phyloP scores from a whole-genome alignment of 2,888 invertebrate genomes.

The Diplazon laetatorius region DNA sequence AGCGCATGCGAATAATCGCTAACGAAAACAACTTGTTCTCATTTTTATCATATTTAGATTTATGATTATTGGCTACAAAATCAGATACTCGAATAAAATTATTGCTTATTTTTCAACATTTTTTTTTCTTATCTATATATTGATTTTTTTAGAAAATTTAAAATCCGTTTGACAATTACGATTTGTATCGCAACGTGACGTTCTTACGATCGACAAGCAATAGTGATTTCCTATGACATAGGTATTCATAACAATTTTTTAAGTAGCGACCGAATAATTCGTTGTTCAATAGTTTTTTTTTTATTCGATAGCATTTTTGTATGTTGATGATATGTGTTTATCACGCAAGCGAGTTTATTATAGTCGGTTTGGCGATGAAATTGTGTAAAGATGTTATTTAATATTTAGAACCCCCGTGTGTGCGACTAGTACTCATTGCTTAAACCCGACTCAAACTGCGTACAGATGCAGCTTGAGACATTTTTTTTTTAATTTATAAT shows the following conservation, averaged over 20 bases:
- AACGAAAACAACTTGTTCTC: neutral
- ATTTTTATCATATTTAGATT: neutral
- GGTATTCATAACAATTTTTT: neutral
- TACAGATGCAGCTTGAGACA: too few species aligned
- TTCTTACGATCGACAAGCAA: neutral
- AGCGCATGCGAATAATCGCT: neutral
- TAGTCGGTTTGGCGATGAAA: neutral
- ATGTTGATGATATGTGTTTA: too few species aligned
- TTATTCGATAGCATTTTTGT: too few species aligned
- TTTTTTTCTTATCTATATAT: too few species aligned
- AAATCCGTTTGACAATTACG: neutral
- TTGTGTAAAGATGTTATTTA: neutral
- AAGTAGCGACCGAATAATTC: neutral
- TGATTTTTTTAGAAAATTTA: neutral
- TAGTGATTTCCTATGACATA: neutral
- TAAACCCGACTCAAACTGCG: neutral
- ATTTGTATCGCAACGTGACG: neutral
- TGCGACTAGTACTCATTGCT: slow-evolving; percentile 7
- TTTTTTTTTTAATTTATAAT: neutral
- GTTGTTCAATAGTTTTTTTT: neutral
- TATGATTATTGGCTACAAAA: slow-evolving; percentile 9
- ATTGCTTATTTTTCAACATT: neutral
- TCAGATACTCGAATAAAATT: neutral
- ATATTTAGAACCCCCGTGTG: neutral
- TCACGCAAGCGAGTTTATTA: too few species aligned